Evolutionary conservation across 2,113 vertebrate species (phyloP).

Genomic region (Dolichallabes microphthalmus): DNA sequence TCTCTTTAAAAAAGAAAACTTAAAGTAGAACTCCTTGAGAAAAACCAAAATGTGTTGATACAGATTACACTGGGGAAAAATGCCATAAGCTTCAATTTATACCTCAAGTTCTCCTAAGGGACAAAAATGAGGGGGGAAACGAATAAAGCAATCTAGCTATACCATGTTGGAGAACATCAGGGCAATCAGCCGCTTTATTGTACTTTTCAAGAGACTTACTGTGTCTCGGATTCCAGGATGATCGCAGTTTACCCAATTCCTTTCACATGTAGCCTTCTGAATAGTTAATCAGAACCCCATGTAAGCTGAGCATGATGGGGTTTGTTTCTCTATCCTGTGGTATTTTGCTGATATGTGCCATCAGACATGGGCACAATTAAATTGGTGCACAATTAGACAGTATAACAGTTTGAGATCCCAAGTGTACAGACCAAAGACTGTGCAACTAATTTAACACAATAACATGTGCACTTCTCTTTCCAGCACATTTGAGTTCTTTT

Average conservation of each 20-base stretch:
- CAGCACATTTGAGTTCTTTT: too few species aligned
- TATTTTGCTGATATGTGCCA: not conserved
- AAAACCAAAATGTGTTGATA: not conserved
- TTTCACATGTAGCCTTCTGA: not conserved
- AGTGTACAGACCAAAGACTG: not conserved
- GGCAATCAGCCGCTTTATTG: not conserved
- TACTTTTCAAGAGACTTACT: not conserved
- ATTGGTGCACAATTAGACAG: not conserved
- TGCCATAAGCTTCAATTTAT: not conserved
- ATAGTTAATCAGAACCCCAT: not conserved
- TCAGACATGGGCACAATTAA: not conserved
- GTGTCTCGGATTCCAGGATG: not conserved
- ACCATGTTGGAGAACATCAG: not conserved
- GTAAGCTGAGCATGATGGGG: not conserved
- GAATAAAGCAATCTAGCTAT: not conserved
- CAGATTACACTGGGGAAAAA: not conserved
- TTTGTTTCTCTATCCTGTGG: not conserved
- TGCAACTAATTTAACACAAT: not conserved
- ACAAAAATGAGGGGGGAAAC: not conserved
- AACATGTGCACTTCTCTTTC: too few species aligned
- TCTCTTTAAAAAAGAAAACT: not conserved
- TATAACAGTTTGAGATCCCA: not conserved
- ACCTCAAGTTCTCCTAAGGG: not conserved
- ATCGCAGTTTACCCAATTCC: not conserved
- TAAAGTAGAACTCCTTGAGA: not conserved